Base-by-base conservation (phyloP, 2,888 invertebrate species). In the Lagria hirta region DNA sequence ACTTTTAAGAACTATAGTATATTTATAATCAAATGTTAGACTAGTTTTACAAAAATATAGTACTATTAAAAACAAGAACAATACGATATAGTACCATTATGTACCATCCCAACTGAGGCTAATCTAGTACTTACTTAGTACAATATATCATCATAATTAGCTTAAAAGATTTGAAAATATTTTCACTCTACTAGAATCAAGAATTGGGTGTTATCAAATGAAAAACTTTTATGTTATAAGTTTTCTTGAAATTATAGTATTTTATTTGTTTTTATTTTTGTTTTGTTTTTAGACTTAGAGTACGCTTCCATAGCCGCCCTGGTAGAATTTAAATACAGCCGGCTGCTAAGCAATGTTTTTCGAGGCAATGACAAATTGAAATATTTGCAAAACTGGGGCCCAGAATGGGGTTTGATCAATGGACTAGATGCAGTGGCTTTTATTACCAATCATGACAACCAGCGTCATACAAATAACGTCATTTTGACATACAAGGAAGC, bases 371-470 rank as follows among this genome's bases (percentile, higher is more conserved):
- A 85, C 57, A 74, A 77, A 24, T 68, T 88, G 3, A 81, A 79
- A 57, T 84, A 80, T 77, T 69, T 88, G 3, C 52, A 56, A 1
- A 83, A 73, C 58, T 86, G 80, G 56, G 85, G 86, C 15, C 66
- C 75, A 1, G 69, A 58, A 2, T 88, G 88, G 88, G 78, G 77
- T 11, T 76, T 89, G 15, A 59, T 86, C 1, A 73, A 78, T 1
- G 50, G 54, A 13, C 6, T 75, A n/a, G 16, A 50, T 6, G 57
- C 65, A 2, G 48, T 66, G 7, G 59, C 60, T 7, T 67, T 66
- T 26, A 51, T 67, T 7, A 64, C 65, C 47, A 95, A 95, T 70
- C 94, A 95, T 62, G 94, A 95, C 66, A 65, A 60, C 23, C 66
- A 67, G 51, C 76, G 94, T n/a, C n/a, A n/a, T n/a, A n/a, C n/a